Conservation (phyloP, 2,888 invertebrate genomes). For the Zaprionus obscuricornis region DNA sequence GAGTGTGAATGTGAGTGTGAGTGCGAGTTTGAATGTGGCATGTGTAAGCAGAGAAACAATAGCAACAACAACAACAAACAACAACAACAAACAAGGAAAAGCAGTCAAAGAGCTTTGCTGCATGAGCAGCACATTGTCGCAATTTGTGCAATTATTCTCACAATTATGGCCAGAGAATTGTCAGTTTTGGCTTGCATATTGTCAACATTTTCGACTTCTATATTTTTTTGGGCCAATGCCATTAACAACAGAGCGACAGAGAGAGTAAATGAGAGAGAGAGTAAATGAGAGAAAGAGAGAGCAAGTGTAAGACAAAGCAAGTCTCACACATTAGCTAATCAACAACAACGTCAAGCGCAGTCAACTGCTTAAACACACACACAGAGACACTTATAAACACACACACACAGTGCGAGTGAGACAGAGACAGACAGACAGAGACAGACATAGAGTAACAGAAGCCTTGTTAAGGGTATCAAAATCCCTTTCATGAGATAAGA, state of each 20-base stretch:
- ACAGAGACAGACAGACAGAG: constrained; percentile 39
- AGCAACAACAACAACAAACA: constrained; percentile 29
- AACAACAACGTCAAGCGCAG: constrained; percentile 50
- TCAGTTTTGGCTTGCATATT: constrained; percentile 65
- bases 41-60: constrained; percentile 41
- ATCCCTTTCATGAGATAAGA: constrained; percentile 56
- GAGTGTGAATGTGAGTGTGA: neutral
- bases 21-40: constrained; percentile 42
- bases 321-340: constrained; percentile 53
- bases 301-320: too few species aligned
- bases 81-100: neutral
- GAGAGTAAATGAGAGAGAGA: neutral
- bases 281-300: constrained; percentile 13
- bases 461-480: constrained; percentile 16
- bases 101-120: constrained; percentile 49
- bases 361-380: constrained; percentile 41
- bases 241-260: constrained; percentile 54
- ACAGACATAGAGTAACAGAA: constrained; percentile 10
- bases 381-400: too few species aligned
- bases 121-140: constrained; percentile 78
- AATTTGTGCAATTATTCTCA: constrained; percentile 83
- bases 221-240: constrained; percentile 48
- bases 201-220: too few species aligned
- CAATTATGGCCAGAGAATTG: constrained; percentile 81
- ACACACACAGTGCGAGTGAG: constrained; percentile 50